Evolutionary conservation across 2,888 invertebrate species (phyloP).

Genomic region (Geophilus truncorum): DNA sequence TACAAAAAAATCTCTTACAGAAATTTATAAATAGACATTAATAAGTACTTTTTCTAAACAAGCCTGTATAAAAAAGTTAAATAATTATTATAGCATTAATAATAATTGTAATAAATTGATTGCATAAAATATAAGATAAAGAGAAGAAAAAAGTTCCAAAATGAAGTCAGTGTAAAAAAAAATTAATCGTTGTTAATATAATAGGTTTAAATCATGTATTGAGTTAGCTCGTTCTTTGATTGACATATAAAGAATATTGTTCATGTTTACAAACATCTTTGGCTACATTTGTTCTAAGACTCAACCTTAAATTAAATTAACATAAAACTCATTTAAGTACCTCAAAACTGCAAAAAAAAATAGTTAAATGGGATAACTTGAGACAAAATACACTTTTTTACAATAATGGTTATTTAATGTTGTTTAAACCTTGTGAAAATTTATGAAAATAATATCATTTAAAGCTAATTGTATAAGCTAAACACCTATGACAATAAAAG

Average conservation of each 20-base stretch:
- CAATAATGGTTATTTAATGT: too few relatives aligned
- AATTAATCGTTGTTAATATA: background rate
- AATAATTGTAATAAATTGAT: background rate
- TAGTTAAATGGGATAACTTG: too few relatives aligned
- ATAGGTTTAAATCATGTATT: background rate
- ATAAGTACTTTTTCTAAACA: background rate
- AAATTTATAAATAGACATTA: background rate
- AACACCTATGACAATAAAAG: too few relatives aligned
- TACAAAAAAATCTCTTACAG: background rate
- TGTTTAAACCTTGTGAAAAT: too few relatives aligned
- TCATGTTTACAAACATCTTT: too few relatives aligned
- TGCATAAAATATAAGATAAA: background rate
- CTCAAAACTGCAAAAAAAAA: too few relatives aligned
- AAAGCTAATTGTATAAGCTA: too few relatives aligned
- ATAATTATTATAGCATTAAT: background rate
- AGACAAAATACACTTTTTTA: too few relatives aligned
- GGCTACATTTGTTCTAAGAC: too few relatives aligned
- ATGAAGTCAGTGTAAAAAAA: background rate
- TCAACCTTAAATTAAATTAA: too few relatives aligned
- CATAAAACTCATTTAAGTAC: too few relatives aligned
- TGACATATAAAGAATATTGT: background rate
- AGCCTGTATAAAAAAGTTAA: background rate
- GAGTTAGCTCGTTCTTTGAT: background rate
- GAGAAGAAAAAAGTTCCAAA: background rate
- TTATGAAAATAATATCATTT: too few relatives aligned